Percentiles rank a stretch among this genome's conserved stretches.
phyloP scores from a whole-genome alignment of 2,797 vertebrate species.

The Pipistrellus nathusii region DNA sequence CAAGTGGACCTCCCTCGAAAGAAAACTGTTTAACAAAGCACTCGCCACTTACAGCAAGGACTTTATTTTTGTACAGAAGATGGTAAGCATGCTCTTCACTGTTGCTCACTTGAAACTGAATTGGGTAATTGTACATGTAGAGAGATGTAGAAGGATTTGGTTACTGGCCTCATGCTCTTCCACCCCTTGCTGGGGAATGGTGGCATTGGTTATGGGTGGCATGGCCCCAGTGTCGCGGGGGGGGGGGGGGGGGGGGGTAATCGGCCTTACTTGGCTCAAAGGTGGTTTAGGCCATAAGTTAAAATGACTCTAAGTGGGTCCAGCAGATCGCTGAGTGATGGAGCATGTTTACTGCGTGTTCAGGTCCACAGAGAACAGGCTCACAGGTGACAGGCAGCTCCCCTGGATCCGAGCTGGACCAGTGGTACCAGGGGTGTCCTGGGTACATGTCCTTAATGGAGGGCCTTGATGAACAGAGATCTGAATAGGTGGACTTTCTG shows the following conservation, averaged over 20 bases:
- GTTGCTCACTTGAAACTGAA: slow-evolving; percentile 22
- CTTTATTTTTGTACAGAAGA: slow-evolving; percentile 94
- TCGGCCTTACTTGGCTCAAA: slow-evolving; percentile 40
- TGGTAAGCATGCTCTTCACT: slow-evolving; percentile 87
- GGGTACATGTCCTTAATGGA: background rate
- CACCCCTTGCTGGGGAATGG: background rate
- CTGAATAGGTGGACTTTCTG: background rate
- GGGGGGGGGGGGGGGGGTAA: background rate
- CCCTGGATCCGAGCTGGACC: background rate
- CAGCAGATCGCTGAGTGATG: background rate
- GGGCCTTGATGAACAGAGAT: background rate
- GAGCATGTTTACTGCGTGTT: background rate
- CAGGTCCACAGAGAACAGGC: background rate
- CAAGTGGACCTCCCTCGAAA: slow-evolving; percentile 93
- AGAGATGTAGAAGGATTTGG: background rate
- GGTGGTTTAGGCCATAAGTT: slow-evolving; percentile 25
- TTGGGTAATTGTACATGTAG: background rate
- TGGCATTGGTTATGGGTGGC: background rate
- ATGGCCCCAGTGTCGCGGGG: accelerated
- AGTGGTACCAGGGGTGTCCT: background rate
- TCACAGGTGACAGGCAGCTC: background rate
- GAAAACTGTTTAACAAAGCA: slow-evolving; percentile 92
- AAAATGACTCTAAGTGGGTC: background rate
- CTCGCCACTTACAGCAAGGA: slow-evolving; percentile 93
- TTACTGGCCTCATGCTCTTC: background rate